phyloP scores from a whole-genome alignment of 64 coral and sea anemone species.

The Astreopora myriophthalma region DNA sequence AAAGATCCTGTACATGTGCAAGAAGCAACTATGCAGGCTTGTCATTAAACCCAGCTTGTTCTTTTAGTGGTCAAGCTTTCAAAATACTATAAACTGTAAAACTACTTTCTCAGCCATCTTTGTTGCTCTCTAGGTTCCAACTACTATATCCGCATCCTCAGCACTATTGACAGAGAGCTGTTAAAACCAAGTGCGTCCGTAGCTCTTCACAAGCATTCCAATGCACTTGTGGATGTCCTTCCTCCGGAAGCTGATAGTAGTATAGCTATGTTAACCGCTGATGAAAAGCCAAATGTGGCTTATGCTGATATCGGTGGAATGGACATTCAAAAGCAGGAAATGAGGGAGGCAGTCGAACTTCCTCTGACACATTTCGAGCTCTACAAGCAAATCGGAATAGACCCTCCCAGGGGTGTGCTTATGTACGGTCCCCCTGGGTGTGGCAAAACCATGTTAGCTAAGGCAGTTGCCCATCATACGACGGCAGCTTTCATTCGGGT shows the following conservation, averaged over 20 bases:
- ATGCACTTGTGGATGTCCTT: conserved; percentile 96
- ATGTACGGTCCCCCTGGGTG: conserved; percentile 97
- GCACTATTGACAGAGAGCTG: conserved; percentile 93
- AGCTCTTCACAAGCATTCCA: conserved; percentile 97
- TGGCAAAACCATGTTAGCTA: conserved; percentile 99
- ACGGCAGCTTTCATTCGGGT: conserved; percentile 98
- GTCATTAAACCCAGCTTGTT: too few relatives aligned
- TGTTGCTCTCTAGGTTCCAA: conserved; percentile 81
- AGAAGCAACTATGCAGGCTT: too few relatives aligned
- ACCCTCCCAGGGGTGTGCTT: conserved; percentile 94
- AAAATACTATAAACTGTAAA: too few relatives aligned
- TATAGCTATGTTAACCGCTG: conserved; percentile 93
- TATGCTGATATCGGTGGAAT: conserved; percentile 98
- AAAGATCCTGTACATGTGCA: too few relatives aligned
- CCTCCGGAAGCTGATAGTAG: conserved; percentile 98
- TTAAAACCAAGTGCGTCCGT: conserved; percentile 99
- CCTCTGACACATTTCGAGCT: conserved; percentile 99
- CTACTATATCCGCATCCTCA: conserved; percentile 95
- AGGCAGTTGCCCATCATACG: conserved; percentile 98
- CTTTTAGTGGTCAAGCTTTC: too few relatives aligned
- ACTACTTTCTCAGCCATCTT: background rate
- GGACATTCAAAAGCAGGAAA: conserved; percentile 99
- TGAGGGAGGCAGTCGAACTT: conserved; percentile 93
- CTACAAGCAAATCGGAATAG: conserved; percentile 99
- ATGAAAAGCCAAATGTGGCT: conserved; percentile 90